Conservation (phyloP, 2,113 vertebrate species). For the Cercocebus atys region DNA sequence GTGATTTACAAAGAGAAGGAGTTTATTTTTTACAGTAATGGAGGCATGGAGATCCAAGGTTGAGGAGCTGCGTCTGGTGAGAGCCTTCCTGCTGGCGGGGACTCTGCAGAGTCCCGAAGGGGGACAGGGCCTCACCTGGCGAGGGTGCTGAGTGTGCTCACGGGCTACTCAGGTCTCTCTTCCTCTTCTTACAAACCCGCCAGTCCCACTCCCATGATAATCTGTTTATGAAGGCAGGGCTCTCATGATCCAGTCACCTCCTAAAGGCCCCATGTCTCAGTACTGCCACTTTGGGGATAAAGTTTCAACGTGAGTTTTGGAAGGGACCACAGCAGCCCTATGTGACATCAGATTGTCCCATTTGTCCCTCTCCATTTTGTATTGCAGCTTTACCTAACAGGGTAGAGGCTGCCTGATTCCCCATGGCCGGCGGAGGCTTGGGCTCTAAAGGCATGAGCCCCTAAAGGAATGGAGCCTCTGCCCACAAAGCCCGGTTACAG, state of each 20-base stretch:
- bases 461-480: neutral
- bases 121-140: neutral
- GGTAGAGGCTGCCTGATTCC: neutral
- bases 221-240: neutral
- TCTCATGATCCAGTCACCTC: neutral
- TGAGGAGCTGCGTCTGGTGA: neutral
- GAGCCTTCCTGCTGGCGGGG: neutral
- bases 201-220: neutral
- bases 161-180: neutral
- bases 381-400: neutral
- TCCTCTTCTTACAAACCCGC: neutral
- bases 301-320: neutral
- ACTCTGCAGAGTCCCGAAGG: neutral
- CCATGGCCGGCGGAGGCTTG: neutral
- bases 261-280: neutral
- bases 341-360: neutral
- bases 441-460: neutral
- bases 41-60: neutral
- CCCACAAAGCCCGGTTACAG: fast-evolving
- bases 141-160: neutral
- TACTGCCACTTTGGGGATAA: neutral
- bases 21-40: neutral
- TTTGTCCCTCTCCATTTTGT: neutral
- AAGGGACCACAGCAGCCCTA: neutral
- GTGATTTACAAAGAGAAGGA: neutral